Evolutionary conservation across 1,140 invertebrate species (phyloP), one percentile per base, ranked within the genome.

Genomic region (Drosophila ficusphila): DNA sequence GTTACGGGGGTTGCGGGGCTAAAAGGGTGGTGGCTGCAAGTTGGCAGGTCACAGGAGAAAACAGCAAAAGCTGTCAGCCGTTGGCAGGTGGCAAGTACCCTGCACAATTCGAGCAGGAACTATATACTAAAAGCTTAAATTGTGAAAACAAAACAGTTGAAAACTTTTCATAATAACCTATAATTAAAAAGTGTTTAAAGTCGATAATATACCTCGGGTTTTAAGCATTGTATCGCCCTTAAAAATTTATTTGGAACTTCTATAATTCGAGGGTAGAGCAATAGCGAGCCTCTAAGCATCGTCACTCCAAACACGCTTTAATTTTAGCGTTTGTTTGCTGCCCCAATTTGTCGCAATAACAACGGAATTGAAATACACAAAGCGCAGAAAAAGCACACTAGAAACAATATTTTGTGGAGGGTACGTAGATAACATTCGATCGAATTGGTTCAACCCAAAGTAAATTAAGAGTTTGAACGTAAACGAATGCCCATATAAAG

Each of bases 281-380:
- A 12, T 31, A 14, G 29, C 57, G 57, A 19, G 14, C 2, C 27
- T 4, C 2, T 4, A 31, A 2, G 1, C 2, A 9, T 5, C 7
- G 2, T 6, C 9, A 4, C 1, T 18, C n/a, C 29, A 44, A 72
- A 72, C 69, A 7, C 12, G 33, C 49, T 72, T 77, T 69, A 75
- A 69, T 83, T 47, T 60, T 29, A 49, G 38, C 31, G 21, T 67
- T 54, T 76, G 71, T 75, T 46, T 54, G 49, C 74, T 54, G 52
- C 62, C 48, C 71, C 81, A 81, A 86, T 86, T 86, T 79, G 81
- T 86, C 58, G 56, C 61, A 76, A 73, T 65, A 79, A 86, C 72
- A 86, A 86, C 68, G 71, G 72, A 79, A 64, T 79, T 79, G 56
- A 73, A 76, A 72, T 72, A 62, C 42, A 46, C 36, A 41, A 49